Evolutionary conservation across 2,888 invertebrate genomes (phyloP), one percentile per base, ranked within the genome.

Genomic region (Parasteatoda lunata): DNA sequence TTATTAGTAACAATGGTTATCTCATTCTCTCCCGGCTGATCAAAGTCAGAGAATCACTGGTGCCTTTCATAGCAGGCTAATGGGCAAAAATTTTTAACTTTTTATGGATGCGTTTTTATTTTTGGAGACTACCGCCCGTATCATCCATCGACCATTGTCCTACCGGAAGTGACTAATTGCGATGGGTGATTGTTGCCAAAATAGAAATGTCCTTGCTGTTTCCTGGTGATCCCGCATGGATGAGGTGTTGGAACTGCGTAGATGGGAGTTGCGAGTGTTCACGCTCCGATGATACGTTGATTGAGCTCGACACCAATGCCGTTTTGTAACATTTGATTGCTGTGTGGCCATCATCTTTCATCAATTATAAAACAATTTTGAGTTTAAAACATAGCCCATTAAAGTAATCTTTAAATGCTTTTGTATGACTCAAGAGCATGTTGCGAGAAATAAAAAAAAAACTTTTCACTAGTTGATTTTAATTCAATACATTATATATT

Each of bases 151-250:
- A 72, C 72, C 73, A 86, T 86, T 80, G 85, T 80, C 85, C 72
- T 52, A 15, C 85, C 76, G 85, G 85, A 86, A 86, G 80, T 77
- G 71, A 71, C 85, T 86, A 86, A 86, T 86, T 80, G 80, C 72
- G 49, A 6, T 69, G 76, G 69, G 69, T 72, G 72, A 80, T 80
- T 72, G 73, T 59, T 49, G 48, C 49, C 65, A 49, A 48, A 64
- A 45, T 47, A 59, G 59, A 59, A 59, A n/a, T 78, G 82, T 69
- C 82, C 82, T 82, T 82, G 82, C 59, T 49, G 64, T 69, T 76
- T 81, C 81, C 76, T 71, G 83, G 75, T 68, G 79, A 54, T 52
- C 68, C 66, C 81, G 66, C 68, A 68, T 66, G 54, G 64, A 11
- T 30, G 30, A 9, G 7, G 13, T 3, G 47, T 77, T 77, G 68